Conservation (phyloP, 2,113 vertebrate species). For the Capricornis sumatraensis region DNA sequence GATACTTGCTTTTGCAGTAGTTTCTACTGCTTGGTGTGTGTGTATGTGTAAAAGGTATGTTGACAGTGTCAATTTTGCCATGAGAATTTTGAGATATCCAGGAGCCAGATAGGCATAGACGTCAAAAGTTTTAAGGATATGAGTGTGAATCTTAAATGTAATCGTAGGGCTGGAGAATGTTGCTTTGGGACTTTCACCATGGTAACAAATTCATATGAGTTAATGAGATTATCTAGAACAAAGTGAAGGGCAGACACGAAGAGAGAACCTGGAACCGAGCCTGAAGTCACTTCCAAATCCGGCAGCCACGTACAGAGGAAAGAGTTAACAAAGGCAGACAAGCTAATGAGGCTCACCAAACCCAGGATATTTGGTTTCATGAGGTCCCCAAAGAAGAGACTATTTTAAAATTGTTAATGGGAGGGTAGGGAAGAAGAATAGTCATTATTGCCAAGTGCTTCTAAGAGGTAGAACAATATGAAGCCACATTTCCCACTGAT, state of each 20-base stretch:
- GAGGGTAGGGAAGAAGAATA: rapidly evolving
- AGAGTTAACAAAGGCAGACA: background rate
- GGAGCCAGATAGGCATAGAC: background rate
- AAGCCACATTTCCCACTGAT: background rate
- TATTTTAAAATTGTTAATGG: background rate
- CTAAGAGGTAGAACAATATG: background rate
- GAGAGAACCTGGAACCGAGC: background rate
- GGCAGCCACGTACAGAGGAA: background rate
- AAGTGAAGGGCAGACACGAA: rapidly evolving
- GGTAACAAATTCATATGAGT: background rate
- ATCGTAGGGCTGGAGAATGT: background rate
- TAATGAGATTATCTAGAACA: background rate
- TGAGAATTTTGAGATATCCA: background rate
- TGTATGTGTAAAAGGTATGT: background rate
- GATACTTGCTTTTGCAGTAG: background rate
- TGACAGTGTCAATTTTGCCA: background rate
- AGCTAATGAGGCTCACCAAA: background rate
- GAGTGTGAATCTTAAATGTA: background rate
- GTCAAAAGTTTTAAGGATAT: background rate
- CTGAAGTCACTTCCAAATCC: background rate
- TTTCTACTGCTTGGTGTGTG: background rate
- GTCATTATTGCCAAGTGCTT: background rate
- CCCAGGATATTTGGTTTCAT: background rate
- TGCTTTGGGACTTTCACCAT: background rate
- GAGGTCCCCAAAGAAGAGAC: background rate